phyloP scores from a whole-genome alignment of 2,113 vertebrate genomes.

The Circaetus gallicus region DNA sequence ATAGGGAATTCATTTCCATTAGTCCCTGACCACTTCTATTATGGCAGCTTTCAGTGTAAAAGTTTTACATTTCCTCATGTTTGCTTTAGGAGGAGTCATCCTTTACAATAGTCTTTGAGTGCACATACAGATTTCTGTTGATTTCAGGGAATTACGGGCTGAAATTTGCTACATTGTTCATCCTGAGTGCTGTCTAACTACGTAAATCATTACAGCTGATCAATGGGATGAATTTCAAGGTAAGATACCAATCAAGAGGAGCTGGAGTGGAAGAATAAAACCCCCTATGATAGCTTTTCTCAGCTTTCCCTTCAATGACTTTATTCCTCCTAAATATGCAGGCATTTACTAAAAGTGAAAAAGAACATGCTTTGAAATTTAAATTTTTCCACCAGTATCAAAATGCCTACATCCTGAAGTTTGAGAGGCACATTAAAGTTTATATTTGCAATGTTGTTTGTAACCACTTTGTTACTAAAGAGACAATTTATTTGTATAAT shows the following conservation, averaged over 20 bases:
- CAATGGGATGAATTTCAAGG: not conserved
- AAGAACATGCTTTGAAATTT: conserved; percentile 26
- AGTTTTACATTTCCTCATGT: not conserved
- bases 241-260: not conserved
- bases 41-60: not conserved
- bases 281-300: not conserved
- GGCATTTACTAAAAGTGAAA: not conserved
- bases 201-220: not conserved
- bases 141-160: not conserved
- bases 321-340: not conserved
- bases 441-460: conserved; percentile 14
- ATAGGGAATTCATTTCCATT: not conserved
- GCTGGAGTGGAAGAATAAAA: not conserved
- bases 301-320: not conserved
- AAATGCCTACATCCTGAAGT: not conserved
- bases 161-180: not conserved
- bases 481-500: conserved; percentile 63
- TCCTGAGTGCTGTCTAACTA: not conserved
- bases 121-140: not conserved
- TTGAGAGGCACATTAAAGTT: conserved; percentile 3
- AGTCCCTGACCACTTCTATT: not conserved
- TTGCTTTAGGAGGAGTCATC: not conserved
- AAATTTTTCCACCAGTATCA: not conserved
- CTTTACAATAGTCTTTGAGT: not conserved
- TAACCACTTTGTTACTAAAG: conserved; percentile 15